Conservation (phyloP, 2,797 vertebrate species). For the Psittacula echo region DNA sequence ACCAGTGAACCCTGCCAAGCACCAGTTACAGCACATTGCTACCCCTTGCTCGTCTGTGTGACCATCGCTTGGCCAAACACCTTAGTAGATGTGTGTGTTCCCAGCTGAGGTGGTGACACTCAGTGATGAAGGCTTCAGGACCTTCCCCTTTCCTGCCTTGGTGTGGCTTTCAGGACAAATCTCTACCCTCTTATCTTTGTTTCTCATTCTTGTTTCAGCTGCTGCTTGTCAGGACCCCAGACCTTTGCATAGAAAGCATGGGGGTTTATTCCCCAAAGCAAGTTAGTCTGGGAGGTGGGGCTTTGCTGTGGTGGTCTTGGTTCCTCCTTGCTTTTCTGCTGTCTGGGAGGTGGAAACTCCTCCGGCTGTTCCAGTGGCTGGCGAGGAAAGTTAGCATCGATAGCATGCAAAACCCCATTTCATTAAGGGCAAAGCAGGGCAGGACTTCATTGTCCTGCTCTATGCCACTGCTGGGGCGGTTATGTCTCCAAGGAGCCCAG, state of each 20-base stretch:
- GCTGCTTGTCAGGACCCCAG: conserved; percentile 80
- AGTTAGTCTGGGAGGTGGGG: conserved; percentile 79
- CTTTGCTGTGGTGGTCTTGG: conserved; percentile 38
- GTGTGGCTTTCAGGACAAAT: not conserved
- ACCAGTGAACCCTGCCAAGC: not conserved
- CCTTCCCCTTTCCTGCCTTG: rapidly evolving
- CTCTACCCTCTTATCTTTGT: not conserved
- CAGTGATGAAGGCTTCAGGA: not conserved
- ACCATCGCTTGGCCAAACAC: not conserved
- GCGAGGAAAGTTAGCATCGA: not conserved
- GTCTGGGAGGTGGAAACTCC: not conserved
- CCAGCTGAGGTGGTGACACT: not conserved
- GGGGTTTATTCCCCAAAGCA: conserved; percentile 90
- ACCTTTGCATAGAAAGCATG: conserved; percentile 86
- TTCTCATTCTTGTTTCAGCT: conserved; percentile 69
- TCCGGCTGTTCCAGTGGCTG: conserved; percentile 18
- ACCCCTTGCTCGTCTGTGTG: rapidly evolving
- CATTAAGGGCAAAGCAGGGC: not conserved
- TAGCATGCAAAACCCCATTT: not conserved
- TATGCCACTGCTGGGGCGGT: not conserved
- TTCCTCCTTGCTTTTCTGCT: conserved; percentile 4
- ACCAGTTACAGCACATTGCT: not conserved
- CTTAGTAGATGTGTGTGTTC: not conserved
- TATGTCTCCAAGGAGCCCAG: not conserved
- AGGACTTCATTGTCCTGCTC: not conserved